Evolutionary conservation across 2,797 vertebrate genomes (phyloP).

Genomic region (Erethizon dorsatum): DNA sequence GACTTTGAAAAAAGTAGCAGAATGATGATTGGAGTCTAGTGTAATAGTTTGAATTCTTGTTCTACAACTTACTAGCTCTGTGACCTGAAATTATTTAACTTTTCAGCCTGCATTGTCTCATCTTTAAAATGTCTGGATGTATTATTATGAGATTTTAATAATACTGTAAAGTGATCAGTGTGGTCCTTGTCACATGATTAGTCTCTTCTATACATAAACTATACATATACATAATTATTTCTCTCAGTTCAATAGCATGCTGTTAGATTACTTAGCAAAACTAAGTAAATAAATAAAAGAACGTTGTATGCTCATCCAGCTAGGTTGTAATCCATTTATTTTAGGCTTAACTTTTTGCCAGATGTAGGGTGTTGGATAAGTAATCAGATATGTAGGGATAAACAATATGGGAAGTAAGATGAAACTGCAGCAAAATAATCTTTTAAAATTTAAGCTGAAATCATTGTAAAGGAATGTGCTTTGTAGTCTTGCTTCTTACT

Average conservation of each 20-base stretch:
- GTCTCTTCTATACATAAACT: background rate
- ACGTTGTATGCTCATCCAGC: background rate
- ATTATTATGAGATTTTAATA: constrained; percentile 37
- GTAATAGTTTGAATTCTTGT: constrained; percentile 14
- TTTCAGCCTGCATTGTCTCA: constrained; percentile 28
- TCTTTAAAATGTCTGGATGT: constrained; percentile 51
- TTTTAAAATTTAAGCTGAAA: constrained; percentile 19
- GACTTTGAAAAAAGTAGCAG: background rate
- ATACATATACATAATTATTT: background rate
- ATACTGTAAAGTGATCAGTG: constrained; percentile 13
- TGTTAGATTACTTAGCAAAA: constrained; percentile 49
- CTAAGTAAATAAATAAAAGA: background rate
- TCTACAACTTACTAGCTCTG: background rate
- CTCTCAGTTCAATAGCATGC: background rate
- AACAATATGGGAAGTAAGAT: constrained; percentile 35
- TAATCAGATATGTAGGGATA: constrained; percentile 25
- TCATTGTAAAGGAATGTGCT: constrained; percentile 43
- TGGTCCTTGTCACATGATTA: constrained; percentile 19
- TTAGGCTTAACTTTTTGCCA: constrained; percentile 63
- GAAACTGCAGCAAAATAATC: background rate
- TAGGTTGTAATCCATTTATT: constrained; percentile 41
- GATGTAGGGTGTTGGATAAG: constrained; percentile 24
- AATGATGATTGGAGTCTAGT: background rate
- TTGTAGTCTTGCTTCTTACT: background rate
- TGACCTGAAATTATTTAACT: constrained; percentile 36